These are phyloP conservation scores for Andrena minutula DNA, from an alignment of 2,888 invertebrate genomes.

Conservation along the genomic window DNA sequence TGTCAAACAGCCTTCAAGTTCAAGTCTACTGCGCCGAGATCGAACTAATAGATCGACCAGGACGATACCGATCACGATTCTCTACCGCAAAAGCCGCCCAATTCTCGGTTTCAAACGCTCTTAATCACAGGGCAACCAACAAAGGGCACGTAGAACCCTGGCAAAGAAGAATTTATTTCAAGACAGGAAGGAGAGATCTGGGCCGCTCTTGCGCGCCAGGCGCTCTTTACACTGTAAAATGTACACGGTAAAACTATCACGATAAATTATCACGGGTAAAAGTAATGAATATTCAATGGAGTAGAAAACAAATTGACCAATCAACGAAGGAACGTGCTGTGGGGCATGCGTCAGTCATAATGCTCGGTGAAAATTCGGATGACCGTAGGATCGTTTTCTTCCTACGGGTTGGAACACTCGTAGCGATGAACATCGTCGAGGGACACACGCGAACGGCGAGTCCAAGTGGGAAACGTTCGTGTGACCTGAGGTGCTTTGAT, in stretches of 20 bases:
- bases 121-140: conserved; percentile 37
- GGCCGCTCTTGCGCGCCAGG: conserved; percentile 35
- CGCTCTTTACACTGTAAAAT: conserved; percentile 47
- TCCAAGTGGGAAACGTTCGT: conserved; percentile 4
- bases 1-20: conserved; percentile 41
- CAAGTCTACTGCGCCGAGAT: conserved; percentile 17
- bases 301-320: conserved; percentile 28
- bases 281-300: conserved; percentile 17
- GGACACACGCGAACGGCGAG: conserved; percentile 28
- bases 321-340: conserved; percentile 16
- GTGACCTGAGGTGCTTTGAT: conserved; percentile 42
- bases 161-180: conserved; percentile 3
- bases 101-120: conserved; percentile 31
- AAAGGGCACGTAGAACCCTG: conserved; percentile 27
- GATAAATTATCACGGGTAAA: conserved; percentile 53
- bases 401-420: neutral
- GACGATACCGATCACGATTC: conserved; percentile 31
- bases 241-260: conserved; percentile 51
- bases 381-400: neutral
- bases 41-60: conserved; percentile 13
- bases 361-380: conserved; percentile 7
- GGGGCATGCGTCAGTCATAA: neutral
- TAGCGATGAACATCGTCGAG: conserved; percentile 4
- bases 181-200: conserved; percentile 23
- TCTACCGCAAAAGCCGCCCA: conserved; percentile 48